Base-by-base conservation (phyloP, 2,888 invertebrate genomes). In the Vannuccia rotundouncinata region DNA sequence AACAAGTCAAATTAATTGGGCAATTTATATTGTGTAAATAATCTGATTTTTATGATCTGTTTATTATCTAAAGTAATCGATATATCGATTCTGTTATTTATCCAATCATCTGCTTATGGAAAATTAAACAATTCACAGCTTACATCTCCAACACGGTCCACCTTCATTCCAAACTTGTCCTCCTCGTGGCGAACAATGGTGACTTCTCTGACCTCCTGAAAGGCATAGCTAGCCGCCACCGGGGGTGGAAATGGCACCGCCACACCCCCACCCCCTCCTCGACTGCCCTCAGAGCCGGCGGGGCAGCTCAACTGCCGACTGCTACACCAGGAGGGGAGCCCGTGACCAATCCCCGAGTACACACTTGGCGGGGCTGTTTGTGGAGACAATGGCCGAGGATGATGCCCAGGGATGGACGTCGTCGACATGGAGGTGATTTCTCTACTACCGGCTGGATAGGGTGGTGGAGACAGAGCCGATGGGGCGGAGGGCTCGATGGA, bases 131-230 rank as follows among this genome's bases (percentile, higher is more conserved):
- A n/a, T n/a, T n/a, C n/a, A n/a, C n/a, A n/a, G 29, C 78, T 78
- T 29, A 78, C 78, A 59, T 78, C 78, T 78, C 78, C 78, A 27
- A 78, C 75, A 17, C 78, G 25, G 5, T 66, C 78, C n/a, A 78
- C 77, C 78, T 78, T 78, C 78, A 78, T 78, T 25, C 78, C 78
- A 59, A 74, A 78, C 25, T 31, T 31, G 22, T 78, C 78, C 29
- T 78, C 78, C 17, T 78, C 73, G 29, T 25, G 66, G n/a, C 78
- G 78, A 22, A 29, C 66, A 10, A 78, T 29, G 25, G 29, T 78
- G 25, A 78, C 59, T 29, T 78, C 78, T 0, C 78, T 22, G n/a
- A 78, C 66, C 66, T 78, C 78, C 59, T 78, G 78, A 29, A 78
- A 78, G 59, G 78, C 27, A 29, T 75, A 75, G 22, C 75, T 75